These are phyloP conservation scores for Ciona savignyi DNA, from an alignment of 23 tunicate species.

Conservation along the genomic window DNA sequence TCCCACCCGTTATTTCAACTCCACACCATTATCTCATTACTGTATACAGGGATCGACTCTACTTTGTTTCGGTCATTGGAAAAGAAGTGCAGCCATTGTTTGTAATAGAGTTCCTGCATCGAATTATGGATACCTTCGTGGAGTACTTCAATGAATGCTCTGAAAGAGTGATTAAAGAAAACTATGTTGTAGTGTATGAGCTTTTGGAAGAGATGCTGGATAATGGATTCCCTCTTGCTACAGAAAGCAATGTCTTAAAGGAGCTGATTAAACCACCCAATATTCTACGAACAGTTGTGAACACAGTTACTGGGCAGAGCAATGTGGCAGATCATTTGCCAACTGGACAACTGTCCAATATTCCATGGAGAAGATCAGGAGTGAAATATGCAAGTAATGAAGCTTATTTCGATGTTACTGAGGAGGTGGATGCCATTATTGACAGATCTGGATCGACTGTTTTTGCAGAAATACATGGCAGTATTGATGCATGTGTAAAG, in stretches of 20 bases:
- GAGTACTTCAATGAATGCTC: slow-evolving; percentile 84
- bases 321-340: slow-evolving; percentile 89
- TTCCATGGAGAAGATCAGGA: slow-evolving; percentile 90
- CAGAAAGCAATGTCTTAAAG: slow-evolving; percentile 88
- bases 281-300: slow-evolving; percentile 62
- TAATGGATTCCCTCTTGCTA: slow-evolving; percentile 91
- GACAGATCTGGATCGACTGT: slow-evolving; percentile 93
- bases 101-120: slow-evolving; percentile 90
- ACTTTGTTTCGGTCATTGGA: slow-evolving; percentile 70
- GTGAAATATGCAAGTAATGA: slow-evolving; percentile 93
- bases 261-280: slow-evolving; percentile 92
- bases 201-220: slow-evolving; percentile 92
- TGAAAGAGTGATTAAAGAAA: slow-evolving; percentile 75
- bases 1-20: slow-evolving; percentile 73
- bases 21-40: slow-evolving; percentile 82
- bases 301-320: slow-evolving; percentile 77
- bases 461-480: slow-evolving; percentile 88
- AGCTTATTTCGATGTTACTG: slow-evolving; percentile 94
- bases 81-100: slow-evolving; percentile 85
- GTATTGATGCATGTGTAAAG: slow-evolving; percentile 75
- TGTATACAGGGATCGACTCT: slow-evolving; percentile 56
- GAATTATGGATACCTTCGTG: slow-evolving; percentile 87
- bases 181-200: slow-evolving; percentile 91
- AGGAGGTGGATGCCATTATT: slow-evolving; percentile 85
- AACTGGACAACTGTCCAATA: slow-evolving; percentile 82